Base-by-base conservation (phyloP, 2,113 vertebrate genomes). In the pig (Sus scrofa) region DNA sequence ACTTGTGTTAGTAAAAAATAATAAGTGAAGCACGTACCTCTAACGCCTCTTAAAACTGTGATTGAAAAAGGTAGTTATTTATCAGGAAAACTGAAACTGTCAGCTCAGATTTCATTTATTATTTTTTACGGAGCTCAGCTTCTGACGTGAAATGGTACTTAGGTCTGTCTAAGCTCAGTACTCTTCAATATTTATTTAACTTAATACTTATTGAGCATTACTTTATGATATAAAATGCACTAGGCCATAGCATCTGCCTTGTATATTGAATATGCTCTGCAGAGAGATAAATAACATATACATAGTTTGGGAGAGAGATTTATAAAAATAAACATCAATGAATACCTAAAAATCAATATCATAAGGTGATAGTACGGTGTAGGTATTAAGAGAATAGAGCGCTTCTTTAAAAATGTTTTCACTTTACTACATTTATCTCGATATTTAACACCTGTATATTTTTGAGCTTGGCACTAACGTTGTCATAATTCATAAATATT, bases 401-500 rank as follows among this genome's bases (percentile, higher is more conserved):
- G 22, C 9, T 79, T 58, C 82, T 52, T 81, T 94, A 86, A 32
- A 96, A 89, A 30, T 86, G n/a, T 0, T 73, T 95, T 89, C 39
- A 65, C 67, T 71, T 67, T 84, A 87, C 79, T 44, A 68, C 2
- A 74, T 62, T 68, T 77, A 89, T 67, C n/a, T 89, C 56, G 13
- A 54, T 92, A 67, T 77, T 82, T 67, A 86, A 83, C 18, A 94
- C 56, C 20, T 54, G 34, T 73, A 56, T 81, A 91, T 60, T 58
- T 90, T 2, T 84, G 74, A 74, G 22, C 30, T 32, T 96, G 62
- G 11, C 1, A 39, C 79, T 62, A 67, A 67, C 83, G 24, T 56
- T 95, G 50, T 12, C 32, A 79, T 89, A 71, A 65, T 94, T 85
- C 27, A 92, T 50, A 86, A 77, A 54, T 83, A 75, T 37, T 81